Evolutionary conservation across 1,140 invertebrate genomes (phyloP), one percentile per base, ranked within the genome.

Genomic region (Bombus ignitus): DNA sequence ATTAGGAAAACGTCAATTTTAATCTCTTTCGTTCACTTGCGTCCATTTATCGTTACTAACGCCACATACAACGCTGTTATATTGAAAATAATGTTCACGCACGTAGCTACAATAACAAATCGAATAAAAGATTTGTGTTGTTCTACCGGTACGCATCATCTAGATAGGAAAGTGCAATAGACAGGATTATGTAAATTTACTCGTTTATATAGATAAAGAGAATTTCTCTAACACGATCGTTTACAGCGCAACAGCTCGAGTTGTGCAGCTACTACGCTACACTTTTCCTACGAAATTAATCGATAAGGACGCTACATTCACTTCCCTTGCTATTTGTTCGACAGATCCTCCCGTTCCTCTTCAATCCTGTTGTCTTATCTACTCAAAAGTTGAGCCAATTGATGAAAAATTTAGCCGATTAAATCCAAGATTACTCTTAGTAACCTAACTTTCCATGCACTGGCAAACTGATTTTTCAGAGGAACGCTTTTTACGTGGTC

Each of bases 401-500:
- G 3, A 28, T 62, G 10, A 13, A 5, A n/a, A 62, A n/a, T 62
- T 5, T 62, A n/a, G 3, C 59, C 59, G 28, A 62, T 62, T 62
- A 62, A n/a, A 32, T 66, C 0, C n/a, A 15, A n/a, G n/a, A 4
- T 37, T 15, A 32, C 22, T 79, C 12, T n/a, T n/a, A 18, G 75
- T n/a, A 71, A 62, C 5, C 37, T 13, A 42, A 22, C 68, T 70
- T 22, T 35, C 71, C 35, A 65, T 77, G 72, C 42, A 81, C 25
- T 53, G 57, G 57, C n/a, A 22, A 65, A 83, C 28, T 74, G 65
- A 87, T 78, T 83, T 83, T 77, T 74, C 81, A 65, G 5, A 32
- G 1, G 74, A 35, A 70, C 32, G 80, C 59, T 83, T 86, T 86
- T 83, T 78, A 65, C 81, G 13, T 39, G 6, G 22, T 47, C 13